Evolutionary conservation across 2,113 vertebrate species (phyloP).

Genomic region (Neomonachus schauinslandi): DNA sequence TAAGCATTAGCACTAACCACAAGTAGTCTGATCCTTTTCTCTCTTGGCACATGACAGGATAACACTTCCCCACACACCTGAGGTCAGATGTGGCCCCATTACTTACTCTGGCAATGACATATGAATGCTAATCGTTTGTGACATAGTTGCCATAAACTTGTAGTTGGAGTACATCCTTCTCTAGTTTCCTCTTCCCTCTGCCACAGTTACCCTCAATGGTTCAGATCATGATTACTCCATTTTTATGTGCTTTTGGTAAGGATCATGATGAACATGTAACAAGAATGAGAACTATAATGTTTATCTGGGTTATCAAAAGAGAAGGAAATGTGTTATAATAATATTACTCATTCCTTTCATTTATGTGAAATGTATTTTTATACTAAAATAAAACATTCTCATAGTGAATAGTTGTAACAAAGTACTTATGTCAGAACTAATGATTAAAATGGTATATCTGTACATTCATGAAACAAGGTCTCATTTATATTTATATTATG

Average conservation of each 20-base stretch:
- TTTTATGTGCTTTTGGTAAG: not conserved
- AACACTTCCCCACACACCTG: not conserved
- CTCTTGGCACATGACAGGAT: not conserved
- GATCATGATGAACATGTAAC: not conserved
- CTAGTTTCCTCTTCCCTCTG: not conserved
- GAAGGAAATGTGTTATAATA: not conserved
- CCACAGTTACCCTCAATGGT: not conserved
- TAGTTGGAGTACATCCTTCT: not conserved
- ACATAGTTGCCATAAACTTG: not conserved
- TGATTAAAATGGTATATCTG: not conserved
- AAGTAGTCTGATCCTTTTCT: not conserved
- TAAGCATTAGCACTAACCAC: not conserved
- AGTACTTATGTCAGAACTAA: not conserved
- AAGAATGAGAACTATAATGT: not conserved
- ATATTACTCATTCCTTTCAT: not conserved
- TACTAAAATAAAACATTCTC: not conserved
- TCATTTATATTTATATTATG: not conserved
- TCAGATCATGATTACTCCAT: not conserved
- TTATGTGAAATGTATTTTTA: not conserved
- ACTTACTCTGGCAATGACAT: not conserved
- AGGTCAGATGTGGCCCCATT: not conserved
- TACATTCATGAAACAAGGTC: not conserved
- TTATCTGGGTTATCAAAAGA: not conserved
- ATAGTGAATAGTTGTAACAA: not conserved
- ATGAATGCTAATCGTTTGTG: not conserved